These are phyloP conservation scores for Periophthalmus magnuspinnatus DNA, from an alignment of 2,797 vertebrate species.

Conservation along the genomic window DNA sequence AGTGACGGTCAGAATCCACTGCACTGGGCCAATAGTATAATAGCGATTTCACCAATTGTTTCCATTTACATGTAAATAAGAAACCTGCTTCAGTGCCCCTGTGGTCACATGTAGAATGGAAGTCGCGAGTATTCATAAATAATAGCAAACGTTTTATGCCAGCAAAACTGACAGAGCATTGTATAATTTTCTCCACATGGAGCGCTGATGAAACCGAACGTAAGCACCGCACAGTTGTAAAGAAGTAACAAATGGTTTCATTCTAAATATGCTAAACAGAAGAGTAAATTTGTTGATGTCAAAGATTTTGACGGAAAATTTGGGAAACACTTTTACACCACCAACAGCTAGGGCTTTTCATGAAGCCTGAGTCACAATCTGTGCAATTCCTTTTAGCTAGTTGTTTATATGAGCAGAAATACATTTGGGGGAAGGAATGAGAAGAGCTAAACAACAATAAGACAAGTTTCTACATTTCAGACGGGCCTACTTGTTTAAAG, in stretches of 20 bases:
- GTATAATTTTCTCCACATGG: slow-evolving; percentile 25
- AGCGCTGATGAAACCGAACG: slow-evolving; percentile 58
- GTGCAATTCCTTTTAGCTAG: background rate
- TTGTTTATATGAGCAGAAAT: background rate
- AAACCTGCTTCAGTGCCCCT: slow-evolving; percentile 11
- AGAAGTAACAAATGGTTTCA: slow-evolving; percentile 27
- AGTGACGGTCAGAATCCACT: slow-evolving; percentile 21
- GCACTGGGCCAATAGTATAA: slow-evolving; percentile 12
- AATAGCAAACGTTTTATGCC: slow-evolving; percentile 20
- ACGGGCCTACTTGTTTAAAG: background rate
- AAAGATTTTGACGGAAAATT: slow-evolving; percentile 3
- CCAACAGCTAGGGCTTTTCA: slow-evolving; percentile 1
- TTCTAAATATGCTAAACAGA: slow-evolving; percentile 2
- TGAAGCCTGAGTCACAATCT: background rate
- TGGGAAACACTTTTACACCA: slow-evolving; percentile 3
- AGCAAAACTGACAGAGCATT: slow-evolving; percentile 18
- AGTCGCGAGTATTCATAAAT: slow-evolving; percentile 24
- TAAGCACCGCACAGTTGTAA: slow-evolving; percentile 26
- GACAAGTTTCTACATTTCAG: background rate
- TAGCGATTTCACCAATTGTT: background rate
- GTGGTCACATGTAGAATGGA: slow-evolving; percentile 16
- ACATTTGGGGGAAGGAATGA: background rate
- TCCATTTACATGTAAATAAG: slow-evolving; percentile 47
- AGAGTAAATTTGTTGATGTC: background rate
- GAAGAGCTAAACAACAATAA: background rate